These are phyloP conservation scores for Sesia apiformis DNA, from an alignment of 2,888 invertebrate genomes.

Conservation along the genomic window DNA sequence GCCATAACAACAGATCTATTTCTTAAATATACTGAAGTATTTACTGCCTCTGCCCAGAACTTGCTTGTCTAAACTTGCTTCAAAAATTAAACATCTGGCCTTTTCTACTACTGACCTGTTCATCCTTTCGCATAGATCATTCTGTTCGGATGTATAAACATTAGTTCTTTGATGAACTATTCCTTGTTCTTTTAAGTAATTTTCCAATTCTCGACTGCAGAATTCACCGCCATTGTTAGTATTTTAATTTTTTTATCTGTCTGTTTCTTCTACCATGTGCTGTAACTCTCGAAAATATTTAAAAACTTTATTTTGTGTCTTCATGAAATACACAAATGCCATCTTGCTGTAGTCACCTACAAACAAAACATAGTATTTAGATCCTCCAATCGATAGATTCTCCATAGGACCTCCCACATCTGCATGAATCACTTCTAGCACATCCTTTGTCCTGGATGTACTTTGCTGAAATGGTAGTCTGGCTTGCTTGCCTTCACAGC, in stretches of 20 bases:
- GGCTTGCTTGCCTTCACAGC: background rate
- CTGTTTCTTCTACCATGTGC: background rate
- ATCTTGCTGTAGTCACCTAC: conserved; percentile 4
- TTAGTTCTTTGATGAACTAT: conserved; percentile 8
- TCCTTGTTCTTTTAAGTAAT: conserved; percentile 3
- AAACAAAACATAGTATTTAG: conserved; percentile 2
- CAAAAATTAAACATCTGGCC: conserved; percentile 12
- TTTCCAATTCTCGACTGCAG: conserved; percentile 6
- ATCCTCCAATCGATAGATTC: background rate
- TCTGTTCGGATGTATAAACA: conserved; percentile 12
- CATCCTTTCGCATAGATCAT: conserved; percentile 13
- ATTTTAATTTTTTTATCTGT: conserved; percentile 1
- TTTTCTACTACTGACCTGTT: conserved; percentile 13
- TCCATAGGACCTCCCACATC: conserved; percentile 1
- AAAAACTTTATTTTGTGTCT: conserved; percentile 1
- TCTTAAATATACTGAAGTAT: conserved; percentile 11
- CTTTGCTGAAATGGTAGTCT: background rate
- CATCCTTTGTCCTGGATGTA: background rate
- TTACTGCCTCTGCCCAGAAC: conserved; percentile 14
- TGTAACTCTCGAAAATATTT: conserved; percentile 1
- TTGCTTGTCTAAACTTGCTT: conserved; percentile 10
- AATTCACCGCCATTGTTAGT: conserved; percentile 7
- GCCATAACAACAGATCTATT: conserved; percentile 9
- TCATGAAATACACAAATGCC: conserved; percentile 1
- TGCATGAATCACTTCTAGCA: background rate